phyloP scores from a whole-genome alignment of 2,888 invertebrate genomes.

The Sylvicola fuscatus region DNA sequence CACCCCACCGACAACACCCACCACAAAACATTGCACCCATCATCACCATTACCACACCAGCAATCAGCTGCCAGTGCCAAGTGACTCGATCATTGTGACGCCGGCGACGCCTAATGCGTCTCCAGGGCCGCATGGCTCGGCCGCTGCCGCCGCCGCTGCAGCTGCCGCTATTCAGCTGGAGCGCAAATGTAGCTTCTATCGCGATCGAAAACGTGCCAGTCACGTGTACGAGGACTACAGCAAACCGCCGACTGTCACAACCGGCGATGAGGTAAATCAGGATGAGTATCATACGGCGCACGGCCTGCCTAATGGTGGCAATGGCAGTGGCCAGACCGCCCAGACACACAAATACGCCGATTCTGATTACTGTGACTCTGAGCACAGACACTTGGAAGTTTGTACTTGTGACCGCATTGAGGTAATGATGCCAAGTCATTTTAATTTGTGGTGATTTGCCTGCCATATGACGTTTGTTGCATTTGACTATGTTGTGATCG shows the following conservation, averaged over 20 bases:
- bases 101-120: constrained; percentile 26
- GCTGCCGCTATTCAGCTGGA: constrained; percentile 14
- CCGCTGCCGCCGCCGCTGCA: neutral
- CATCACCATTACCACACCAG: neutral
- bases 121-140: constrained; percentile 16
- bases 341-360: constrained; percentile 19
- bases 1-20: constrained; percentile 17
- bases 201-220: constrained; percentile 15
- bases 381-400: constrained; percentile 13
- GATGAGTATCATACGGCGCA: constrained; percentile 3
- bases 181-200: constrained; percentile 25
- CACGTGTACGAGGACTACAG: constrained; percentile 5
- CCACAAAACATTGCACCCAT: constrained; percentile 9
- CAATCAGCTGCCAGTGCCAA: constrained; percentile 6
- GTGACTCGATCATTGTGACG: constrained; percentile 24
- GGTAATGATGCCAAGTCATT: constrained; percentile 14
- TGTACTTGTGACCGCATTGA: constrained; percentile 26
- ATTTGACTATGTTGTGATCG: neutral
- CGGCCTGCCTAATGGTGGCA: constrained; percentile 13
- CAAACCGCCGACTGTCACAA: constrained; percentile 8
- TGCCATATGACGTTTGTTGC: no score
- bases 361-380: constrained; percentile 23
- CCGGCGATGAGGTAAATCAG: constrained; percentile 14
- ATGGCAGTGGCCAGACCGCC: no score
- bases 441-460: no score